These are phyloP conservation scores for Hydropotes inermis DNA, from an alignment of 2,113 vertebrate genomes.

Conservation along the genomic window DNA sequence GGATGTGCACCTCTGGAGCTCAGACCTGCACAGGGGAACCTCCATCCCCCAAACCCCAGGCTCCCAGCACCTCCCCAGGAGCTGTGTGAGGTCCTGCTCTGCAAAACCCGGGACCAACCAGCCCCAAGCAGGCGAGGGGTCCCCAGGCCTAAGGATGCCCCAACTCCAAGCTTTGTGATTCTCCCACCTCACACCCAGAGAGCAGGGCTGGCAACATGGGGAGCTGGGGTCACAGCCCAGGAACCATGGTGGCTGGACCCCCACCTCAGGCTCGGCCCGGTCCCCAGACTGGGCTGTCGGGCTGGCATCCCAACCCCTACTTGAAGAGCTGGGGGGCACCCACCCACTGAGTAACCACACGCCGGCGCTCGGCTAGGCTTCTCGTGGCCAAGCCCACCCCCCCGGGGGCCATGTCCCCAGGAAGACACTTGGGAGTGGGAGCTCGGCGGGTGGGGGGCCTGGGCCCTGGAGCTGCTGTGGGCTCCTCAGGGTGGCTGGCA, in stretches of 20 bases:
- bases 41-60: accelerated
- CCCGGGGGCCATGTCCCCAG: not conserved
- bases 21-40: no score
- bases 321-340: not conserved
- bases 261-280: not conserved
- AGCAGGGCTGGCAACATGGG: not conserved
- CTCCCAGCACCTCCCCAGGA: not conserved
- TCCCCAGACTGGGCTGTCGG: accelerated
- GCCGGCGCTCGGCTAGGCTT: not conserved
- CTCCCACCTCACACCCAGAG: not conserved
- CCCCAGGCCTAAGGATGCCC: not conserved
- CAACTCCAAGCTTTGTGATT: not conserved
- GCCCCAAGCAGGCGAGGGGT: not conserved
- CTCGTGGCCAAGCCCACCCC: no score
- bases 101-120: not conserved
- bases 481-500: not conserved
- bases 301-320: not conserved
- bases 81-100: not conserved
- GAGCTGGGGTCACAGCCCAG: not conserved
- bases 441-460: accelerated
- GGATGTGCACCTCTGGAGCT: not conserved
- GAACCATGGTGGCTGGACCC: not conserved
- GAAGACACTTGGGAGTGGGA: not conserved
- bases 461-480: not conserved
- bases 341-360: not conserved